These are phyloP conservation scores for Tenthredo scrophulariae DNA, from an alignment of 2,888 invertebrate genomes.

Conservation along the genomic window DNA sequence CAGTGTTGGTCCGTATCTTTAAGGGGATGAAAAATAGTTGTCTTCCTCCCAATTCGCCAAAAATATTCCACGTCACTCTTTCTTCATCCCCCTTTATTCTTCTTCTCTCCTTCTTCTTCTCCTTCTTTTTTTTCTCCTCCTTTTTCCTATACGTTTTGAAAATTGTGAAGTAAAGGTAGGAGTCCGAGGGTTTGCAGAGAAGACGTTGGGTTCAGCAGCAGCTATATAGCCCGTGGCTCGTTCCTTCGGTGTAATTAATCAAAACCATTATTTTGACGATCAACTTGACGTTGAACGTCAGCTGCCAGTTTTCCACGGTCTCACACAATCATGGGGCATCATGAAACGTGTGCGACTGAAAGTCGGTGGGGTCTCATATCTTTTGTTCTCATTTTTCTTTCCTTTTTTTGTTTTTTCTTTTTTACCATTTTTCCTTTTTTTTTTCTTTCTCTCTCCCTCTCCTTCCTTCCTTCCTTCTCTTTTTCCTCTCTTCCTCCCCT, in stretches of 20 bases:
- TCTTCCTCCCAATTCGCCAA: not conserved
- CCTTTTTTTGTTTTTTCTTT: not conserved
- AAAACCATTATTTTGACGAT: conserved; percentile 36
- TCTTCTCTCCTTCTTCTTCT: not conserved
- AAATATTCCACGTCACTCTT: conserved; percentile 15
- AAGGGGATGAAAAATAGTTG: conserved; percentile 45
- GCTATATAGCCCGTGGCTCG: not conserved
- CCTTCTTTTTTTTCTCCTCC: not conserved
- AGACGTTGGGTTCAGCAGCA: too few species aligned
- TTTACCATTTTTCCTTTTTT: not conserved
- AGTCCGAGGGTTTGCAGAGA: not conserved
- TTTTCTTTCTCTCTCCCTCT: not conserved
- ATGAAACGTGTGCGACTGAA: not conserved
- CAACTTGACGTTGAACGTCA: conserved; percentile 28
- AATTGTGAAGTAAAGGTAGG: not conserved
- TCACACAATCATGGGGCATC: conserved; percentile 9
- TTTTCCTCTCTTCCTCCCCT: not conserved
- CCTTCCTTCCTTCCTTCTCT: not conserved
- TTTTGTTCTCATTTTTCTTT: conserved; percentile 24
- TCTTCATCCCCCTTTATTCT: not conserved
- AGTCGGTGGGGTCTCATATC: conserved; percentile 2
- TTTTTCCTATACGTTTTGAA: not conserved
- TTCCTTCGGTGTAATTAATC: conserved; percentile 33
- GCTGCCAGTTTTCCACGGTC: conserved; percentile 32
- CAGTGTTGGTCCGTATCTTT: not conserved